Percentiles rank a stretch among this genome's conserved stretches.
phyloP scores from a whole-genome alignment of 1,140 invertebrate species.

The Achroia grisella region DNA sequence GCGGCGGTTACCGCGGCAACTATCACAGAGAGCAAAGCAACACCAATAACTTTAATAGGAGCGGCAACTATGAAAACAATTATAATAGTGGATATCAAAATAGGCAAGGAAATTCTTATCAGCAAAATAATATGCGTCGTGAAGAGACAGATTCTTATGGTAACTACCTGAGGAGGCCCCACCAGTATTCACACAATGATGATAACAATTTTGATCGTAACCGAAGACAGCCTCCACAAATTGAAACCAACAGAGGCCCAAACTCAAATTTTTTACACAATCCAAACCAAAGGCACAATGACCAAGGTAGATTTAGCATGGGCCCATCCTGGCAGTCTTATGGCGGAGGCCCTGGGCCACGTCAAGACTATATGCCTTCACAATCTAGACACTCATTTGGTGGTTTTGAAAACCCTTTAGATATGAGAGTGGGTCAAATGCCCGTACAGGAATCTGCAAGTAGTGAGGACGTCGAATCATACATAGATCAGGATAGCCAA shows the following conservation, averaged over 20 bases:
- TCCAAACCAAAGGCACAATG: constrained; percentile 17
- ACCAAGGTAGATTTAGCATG: constrained; percentile 26
- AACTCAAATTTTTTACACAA: neutral
- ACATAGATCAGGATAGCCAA: neutral
- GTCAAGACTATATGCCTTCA: constrained; percentile 11
- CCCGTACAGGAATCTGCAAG: neutral
- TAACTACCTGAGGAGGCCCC: constrained; percentile 27
- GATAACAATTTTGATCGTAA: constrained; percentile 33
- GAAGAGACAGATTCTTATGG: constrained; percentile 32
- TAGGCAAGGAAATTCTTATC: constrained; percentile 18
- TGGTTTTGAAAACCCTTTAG: constrained; percentile 49
- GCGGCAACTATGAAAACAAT: constrained; percentile 46
- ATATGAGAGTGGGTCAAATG: constrained; percentile 36
- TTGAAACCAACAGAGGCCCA: constrained; percentile 2
- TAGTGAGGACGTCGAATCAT: too few relatives aligned
- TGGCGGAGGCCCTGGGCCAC: constrained; percentile 3
- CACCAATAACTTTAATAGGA: neutral
- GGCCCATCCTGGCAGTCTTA: constrained; percentile 29
- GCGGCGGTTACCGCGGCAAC: constrained; percentile 51
- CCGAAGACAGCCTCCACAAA: constrained; percentile 20
- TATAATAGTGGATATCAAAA: constrained; percentile 25
- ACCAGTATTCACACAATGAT: constrained; percentile 30
- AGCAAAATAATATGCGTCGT: constrained; percentile 30
- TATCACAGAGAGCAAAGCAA: constrained; percentile 53
- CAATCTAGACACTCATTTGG: constrained; percentile 35